phyloP scores from a whole-genome alignment of 2,113 vertebrate genomes.

The Malurus cyaneus region DNA sequence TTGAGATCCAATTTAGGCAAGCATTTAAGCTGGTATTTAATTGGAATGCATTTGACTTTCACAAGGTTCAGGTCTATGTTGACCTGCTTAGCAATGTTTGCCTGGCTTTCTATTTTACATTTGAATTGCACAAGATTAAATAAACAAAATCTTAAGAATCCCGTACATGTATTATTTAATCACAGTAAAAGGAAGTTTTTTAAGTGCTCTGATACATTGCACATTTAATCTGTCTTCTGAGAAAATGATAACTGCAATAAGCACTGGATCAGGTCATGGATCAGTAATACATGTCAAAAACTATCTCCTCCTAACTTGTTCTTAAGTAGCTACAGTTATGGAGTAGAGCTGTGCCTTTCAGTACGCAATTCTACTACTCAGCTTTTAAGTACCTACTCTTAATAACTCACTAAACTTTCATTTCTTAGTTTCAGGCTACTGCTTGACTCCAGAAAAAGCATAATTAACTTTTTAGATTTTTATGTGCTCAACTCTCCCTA shows the following conservation, averaged over 20 bases:
- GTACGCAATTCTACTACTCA: not conserved
- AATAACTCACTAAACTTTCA: constrained; percentile 42
- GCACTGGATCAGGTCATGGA: not conserved
- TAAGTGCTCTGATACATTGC: not conserved
- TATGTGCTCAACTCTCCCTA: not conserved
- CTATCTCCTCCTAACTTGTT: not conserved
- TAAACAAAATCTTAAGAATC: not conserved
- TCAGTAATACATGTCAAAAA: not conserved
- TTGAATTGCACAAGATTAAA: not conserved
- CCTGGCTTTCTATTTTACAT: not conserved
- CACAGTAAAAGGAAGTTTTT: not conserved
- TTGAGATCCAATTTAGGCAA: not conserved
- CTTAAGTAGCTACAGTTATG: constrained; percentile 7
- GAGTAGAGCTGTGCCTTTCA: not conserved
- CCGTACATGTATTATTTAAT: not conserved
- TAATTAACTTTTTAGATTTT: constrained; percentile 11
- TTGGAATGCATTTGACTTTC: not conserved
- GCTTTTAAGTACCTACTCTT: not conserved
- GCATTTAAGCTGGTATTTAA: not conserved
- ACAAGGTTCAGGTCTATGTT: not conserved
- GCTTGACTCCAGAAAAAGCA: constrained; percentile 8
- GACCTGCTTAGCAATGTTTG: not conserved
- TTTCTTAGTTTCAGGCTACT: constrained; percentile 16
- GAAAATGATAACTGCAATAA: not conserved
- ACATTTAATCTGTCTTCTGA: not conserved